A percentile compares a stretch with the other conserved stretches of the same genome.
phyloP scores from a whole-genome alignment of 2,113 vertebrate genomes.

The Propithecus coquereli region DNA sequence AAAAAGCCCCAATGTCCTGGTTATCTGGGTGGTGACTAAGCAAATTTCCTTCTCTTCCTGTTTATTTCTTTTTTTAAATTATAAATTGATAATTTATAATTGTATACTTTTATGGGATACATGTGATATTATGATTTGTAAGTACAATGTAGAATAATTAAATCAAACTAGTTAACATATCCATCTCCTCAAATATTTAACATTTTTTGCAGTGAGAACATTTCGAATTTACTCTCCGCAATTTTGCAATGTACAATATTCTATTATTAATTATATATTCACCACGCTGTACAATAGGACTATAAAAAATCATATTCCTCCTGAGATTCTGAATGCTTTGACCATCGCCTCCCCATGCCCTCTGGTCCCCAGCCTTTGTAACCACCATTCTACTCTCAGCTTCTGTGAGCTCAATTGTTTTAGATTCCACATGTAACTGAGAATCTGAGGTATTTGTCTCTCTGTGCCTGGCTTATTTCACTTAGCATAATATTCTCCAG shows the following conservation, averaged over 20 bases:
- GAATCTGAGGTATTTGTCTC: background rate
- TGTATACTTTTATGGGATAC: background rate
- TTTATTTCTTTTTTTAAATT: background rate
- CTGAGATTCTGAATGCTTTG: background rate
- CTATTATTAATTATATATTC: background rate
- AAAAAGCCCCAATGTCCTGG: rapidly evolving
- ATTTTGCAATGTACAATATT: background rate
- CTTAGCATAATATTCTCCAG: background rate
- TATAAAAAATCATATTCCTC: background rate
- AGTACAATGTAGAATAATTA: background rate
- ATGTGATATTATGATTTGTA: background rate
- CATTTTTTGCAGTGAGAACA: background rate
- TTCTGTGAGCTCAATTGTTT: background rate
- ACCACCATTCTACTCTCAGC: background rate
- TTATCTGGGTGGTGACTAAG: background rate
- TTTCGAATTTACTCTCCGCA: background rate
- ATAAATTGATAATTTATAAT: background rate
- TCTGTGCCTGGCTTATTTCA: background rate
- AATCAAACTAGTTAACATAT: background rate
- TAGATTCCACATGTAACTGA: background rate
- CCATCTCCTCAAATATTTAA: background rate
- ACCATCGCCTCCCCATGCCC: background rate
- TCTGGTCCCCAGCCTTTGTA: rapidly evolving
- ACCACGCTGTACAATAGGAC: background rate
- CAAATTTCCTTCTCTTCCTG: background rate